Evolutionary conservation across 1,140 invertebrate genomes (phyloP).

Genomic region (Andrena cerasifolii): DNA sequence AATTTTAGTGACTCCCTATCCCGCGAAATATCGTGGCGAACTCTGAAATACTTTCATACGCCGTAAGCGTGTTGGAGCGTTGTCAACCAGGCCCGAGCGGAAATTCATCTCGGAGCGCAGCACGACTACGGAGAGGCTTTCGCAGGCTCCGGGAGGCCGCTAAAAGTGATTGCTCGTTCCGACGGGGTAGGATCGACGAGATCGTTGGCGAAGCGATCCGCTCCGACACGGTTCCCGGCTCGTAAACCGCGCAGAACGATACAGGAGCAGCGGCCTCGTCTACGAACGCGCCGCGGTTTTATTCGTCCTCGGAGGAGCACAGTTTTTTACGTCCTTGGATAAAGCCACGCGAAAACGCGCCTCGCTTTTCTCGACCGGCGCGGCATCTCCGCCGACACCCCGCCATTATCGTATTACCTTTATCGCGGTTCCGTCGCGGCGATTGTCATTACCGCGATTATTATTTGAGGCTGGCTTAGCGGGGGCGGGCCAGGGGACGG

Average conservation of each 20-base stretch:
- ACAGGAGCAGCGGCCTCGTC: neutral
- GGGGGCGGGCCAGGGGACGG: neutral
- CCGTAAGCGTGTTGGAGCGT: too few species aligned
- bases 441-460: constrained; percentile 42
- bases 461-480: constrained; percentile 28
- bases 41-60: too few species aligned
- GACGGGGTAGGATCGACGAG: neutral
- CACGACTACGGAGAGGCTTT: neutral
- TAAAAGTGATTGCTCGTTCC: neutral
- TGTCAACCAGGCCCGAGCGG: too few species aligned
- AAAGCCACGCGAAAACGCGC: constrained; percentile 6
- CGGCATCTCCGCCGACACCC: neutral
- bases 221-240: constrained; percentile 20
- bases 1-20: constrained; percentile 35
- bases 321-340: constrained; percentile 19
- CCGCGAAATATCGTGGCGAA: too few species aligned
- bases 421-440: constrained; percentile 6
- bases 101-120: too few species aligned
- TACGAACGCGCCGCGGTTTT: constrained; percentile 32
- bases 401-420: constrained; percentile 26
- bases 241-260: constrained; percentile 5
- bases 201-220: neutral
- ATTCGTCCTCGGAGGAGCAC: constrained; percentile 22
- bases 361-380: constrained; percentile 20
- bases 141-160: neutral